Evolutionary conservation across 1,140 invertebrate species (phyloP), one percentile per base, ranked within the genome.

Genomic region (Meloidogyne floridensis): DNA sequence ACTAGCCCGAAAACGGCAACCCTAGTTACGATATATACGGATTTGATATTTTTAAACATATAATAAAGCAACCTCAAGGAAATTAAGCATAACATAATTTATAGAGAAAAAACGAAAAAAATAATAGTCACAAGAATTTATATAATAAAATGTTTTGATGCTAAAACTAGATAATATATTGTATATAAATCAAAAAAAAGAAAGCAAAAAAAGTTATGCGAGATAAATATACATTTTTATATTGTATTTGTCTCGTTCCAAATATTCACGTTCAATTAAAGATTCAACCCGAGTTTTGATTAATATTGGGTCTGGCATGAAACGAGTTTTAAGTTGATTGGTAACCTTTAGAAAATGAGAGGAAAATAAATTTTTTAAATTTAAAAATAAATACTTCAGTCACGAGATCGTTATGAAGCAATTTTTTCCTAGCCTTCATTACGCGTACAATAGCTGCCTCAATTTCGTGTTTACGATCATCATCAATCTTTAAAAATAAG

Each of bases 281-380:
- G 96, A 96, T 93, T 99, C 97, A 90, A 99, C 98, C 90, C 97
- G 93, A 91, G 98, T 98, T 92, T 99, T 99, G 90, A 99, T 99
- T 83, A 98, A 94, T 86, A 96, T 94, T 65, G 97, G 97, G 87
- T 95, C 96, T 84, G 97, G 97, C 91, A 98, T 93, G 93, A 99
- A 99, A 89, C 97, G 93, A 86, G 94, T 94, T 91, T 95, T 95
- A 82, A 99, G 91, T 92, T 98, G 96, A 91, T 98, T 95, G 59
- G 96, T 98, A 72, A 98, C 96, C 92, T 92, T 83, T 59, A 88
- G 82, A 70, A 32, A 32, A 32, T 32, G 1, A 84, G 71, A 4
- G 53, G n/a, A 42, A 56, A n/a, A 9, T 8, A 79, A 71, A 32
- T 32, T 32, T 32, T 32, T 4, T 20, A 15, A 15, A 18, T 18